Evolutionary conservation across 2,888 invertebrate genomes (phyloP).

Genomic region (Zygaena filipendulae): DNA sequence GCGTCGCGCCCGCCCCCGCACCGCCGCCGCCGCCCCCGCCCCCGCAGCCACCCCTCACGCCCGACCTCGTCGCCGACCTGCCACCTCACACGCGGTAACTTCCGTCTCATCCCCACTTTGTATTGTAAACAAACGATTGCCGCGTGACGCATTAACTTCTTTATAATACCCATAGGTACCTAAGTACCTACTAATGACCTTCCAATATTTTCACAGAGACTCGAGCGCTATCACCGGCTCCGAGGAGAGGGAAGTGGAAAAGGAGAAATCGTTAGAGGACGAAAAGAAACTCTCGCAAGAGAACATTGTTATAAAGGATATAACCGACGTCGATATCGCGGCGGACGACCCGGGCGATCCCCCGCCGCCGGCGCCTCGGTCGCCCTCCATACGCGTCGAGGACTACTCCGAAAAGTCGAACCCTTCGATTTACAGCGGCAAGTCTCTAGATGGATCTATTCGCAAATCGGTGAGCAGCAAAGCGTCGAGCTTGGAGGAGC

Average conservation of each 20-base stretch:
- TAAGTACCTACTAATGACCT: too few species aligned
- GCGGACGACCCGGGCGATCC: constrained; percentile 20
- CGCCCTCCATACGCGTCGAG: constrained; percentile 45
- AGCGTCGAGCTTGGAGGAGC: constrained; percentile 9
- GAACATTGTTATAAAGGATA: constrained; percentile 17
- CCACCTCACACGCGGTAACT: constrained; percentile 51
- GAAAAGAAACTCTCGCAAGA: constrained; percentile 18
- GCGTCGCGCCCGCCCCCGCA: constrained; percentile 25
- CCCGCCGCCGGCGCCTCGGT: constrained; percentile 28
- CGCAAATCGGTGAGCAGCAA: constrained; percentile 4
- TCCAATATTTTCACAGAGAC: constrained; percentile 57
- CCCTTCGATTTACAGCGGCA: constrained; percentile 21
- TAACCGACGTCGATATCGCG: constrained; percentile 21
- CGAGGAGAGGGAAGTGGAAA: constrained; percentile 20
- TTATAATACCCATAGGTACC: constrained; percentile 15
- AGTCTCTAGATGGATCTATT: constrained; percentile 20
- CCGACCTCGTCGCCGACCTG: constrained; percentile 55
- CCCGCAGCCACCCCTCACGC: constrained; percentile 30
- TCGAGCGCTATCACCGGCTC: constrained; percentile 38
- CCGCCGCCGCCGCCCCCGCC: constrained; percentile 11
- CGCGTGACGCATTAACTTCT: constrained; percentile 10
- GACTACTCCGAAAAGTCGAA: constrained; percentile 44
- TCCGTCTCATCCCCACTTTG: constrained; percentile 13
- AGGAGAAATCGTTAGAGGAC: constrained; percentile 27
- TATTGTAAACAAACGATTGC: neutral